phyloP scores from a whole-genome alignment of 2,113 vertebrate species.

The Carollia perspicillata region DNA sequence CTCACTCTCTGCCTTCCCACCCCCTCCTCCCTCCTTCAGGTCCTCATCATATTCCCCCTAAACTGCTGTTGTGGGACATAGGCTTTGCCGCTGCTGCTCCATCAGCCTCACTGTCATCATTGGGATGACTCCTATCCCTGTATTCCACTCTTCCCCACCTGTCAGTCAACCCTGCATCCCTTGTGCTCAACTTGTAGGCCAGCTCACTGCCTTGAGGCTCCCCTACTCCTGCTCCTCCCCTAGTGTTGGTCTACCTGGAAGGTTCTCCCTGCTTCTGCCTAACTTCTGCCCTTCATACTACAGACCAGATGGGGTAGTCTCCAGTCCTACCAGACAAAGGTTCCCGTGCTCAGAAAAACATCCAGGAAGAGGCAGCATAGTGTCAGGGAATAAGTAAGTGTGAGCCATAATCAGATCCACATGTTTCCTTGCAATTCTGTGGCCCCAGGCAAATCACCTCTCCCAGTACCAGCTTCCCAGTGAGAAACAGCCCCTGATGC shows the following conservation, averaged over 20 bases:
- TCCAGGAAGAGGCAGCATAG: neutral
- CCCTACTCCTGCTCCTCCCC: neutral
- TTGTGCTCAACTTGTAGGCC: neutral
- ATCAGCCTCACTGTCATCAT: neutral
- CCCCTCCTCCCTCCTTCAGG: neutral
- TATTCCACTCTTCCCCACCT: neutral
- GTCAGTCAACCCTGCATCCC: neutral
- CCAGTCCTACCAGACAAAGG: neutral
- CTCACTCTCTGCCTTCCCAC: neutral
- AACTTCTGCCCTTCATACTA: neutral
- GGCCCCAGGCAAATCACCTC: neutral
- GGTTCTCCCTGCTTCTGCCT: neutral
- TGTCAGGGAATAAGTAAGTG: neutral
- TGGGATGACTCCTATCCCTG: neutral
- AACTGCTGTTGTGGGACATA: neutral
- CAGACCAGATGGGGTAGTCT: neutral
- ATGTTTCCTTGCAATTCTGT: neutral
- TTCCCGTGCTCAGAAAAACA: neutral
- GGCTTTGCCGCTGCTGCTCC: neutral
- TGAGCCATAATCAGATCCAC: neutral
- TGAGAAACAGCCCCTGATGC: neutral
- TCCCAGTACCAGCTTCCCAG: neutral
- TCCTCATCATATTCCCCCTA: neutral
- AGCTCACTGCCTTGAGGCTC: neutral
- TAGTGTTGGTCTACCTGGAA: neutral